phyloP scores from a whole-genome alignment of 1,140 invertebrate genomes.

The Drosophila pandora region DNA sequence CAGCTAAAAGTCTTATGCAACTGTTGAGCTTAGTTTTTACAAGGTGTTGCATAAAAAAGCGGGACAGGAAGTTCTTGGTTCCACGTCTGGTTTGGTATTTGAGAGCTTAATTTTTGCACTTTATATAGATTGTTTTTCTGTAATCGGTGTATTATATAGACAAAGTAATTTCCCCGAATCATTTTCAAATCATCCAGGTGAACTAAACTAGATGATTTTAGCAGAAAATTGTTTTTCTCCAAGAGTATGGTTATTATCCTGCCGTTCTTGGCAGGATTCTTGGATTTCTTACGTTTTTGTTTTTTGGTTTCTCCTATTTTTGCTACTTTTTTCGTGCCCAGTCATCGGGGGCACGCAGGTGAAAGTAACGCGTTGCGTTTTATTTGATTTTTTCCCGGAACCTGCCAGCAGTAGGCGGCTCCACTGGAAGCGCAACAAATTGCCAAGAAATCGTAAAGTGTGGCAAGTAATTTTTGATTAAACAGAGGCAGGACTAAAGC shows the following conservation, averaged over 20 bases:
- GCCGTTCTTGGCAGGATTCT: constrained; percentile 1
- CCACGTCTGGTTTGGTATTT: background rate
- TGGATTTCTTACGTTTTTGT: constrained; percentile 33
- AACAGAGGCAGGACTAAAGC: constrained; percentile 52
- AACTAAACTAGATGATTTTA: constrained; percentile 30
- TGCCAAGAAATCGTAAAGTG: constrained; percentile 78
- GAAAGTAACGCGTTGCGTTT: constrained; percentile 63
- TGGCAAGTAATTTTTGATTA: constrained; percentile 75
- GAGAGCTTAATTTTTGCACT: constrained; percentile 16
- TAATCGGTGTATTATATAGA: background rate
- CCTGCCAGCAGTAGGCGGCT: constrained; percentile 5
- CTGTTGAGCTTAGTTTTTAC: background rate
- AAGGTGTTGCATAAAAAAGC: background rate
- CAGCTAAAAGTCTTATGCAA: constrained; percentile 13
- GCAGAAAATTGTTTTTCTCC: background rate
- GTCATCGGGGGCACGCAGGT: constrained; percentile 61
- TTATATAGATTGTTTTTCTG: background rate
- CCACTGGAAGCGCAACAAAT: constrained; percentile 66
- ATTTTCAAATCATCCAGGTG: constrained; percentile 26
- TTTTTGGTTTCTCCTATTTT: constrained; percentile 1
- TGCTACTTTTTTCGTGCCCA: constrained; percentile 6
- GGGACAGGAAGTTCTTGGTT: background rate
- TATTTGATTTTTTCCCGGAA: constrained; percentile 61
- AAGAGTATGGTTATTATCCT: constrained; percentile 31
- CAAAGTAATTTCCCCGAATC: constrained; percentile 18